Conservation (phyloP, 2,888 invertebrate species). For the Cephus runcator region DNA sequence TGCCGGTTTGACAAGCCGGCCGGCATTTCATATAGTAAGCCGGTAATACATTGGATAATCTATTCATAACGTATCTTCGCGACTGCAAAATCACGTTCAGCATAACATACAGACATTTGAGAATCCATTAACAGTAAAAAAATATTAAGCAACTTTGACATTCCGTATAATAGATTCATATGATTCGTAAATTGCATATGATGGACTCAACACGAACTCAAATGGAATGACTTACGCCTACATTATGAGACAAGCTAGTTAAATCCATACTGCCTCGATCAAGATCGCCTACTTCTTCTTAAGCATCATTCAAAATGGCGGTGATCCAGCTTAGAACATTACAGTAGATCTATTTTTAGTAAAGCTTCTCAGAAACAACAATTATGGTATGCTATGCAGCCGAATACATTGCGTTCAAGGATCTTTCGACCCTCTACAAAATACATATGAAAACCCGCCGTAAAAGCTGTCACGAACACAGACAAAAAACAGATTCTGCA, state of each 20-base stretch:
- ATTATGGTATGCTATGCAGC: neutral
- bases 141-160: neutral
- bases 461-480: neutral
- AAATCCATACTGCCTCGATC: neutral
- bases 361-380: neutral
- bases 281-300: neutral
- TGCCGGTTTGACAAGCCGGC: constrained; percentile 11
- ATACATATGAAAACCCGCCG: neutral
- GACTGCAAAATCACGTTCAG: neutral
- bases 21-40: neutral
- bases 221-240: neutral
- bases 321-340: neutral
- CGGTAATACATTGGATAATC: neutral
- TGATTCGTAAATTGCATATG: neutral
- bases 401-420: neutral
- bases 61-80: neutral
- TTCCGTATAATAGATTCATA: neutral
- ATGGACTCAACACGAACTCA: neutral
- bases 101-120: too few species aligned
- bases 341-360: neutral
- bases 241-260: neutral
- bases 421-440: neutral
- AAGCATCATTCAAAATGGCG: neutral
- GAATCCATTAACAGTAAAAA: neutral
- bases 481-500: neutral